These are phyloP conservation scores for Poecilobothrus nobilitatus DNA, from an alignment of 2,888 invertebrate genomes.

Conservation along the genomic window DNA sequence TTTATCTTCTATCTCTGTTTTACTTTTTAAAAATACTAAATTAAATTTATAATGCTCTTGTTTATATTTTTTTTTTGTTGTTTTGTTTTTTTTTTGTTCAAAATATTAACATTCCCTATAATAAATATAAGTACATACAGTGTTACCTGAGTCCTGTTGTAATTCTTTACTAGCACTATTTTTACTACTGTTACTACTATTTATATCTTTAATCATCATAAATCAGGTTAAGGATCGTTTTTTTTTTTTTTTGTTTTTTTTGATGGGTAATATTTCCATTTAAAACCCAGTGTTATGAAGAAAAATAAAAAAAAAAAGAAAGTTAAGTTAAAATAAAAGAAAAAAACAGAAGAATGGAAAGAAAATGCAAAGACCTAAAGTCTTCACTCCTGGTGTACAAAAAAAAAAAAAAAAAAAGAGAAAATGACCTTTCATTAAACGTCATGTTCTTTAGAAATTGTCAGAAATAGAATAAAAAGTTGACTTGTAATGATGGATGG, in stretches of 20 bases:
- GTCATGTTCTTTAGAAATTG: no score
- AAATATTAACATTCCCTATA: not conserved
- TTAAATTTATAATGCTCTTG: not conserved
- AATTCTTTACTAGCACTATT: no score
- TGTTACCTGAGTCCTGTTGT: no score
- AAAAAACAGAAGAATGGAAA: not conserved
- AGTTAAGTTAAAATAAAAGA: not conserved
- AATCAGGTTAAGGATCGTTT: not conserved
- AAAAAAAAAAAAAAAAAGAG: not conserved
- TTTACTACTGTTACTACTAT: not conserved
- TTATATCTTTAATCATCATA: constrained; percentile 4
- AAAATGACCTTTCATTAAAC: no score
- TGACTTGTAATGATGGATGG: no score
- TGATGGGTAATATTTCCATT: not conserved
- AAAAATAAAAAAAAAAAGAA: not conserved
- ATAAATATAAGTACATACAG: not conserved
- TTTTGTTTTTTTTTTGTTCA: not conserved
- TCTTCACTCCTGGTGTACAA: not conserved
- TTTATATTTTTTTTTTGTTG: not conserved
- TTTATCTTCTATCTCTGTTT: not conserved
- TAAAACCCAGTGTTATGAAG: no score
- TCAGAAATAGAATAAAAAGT: no score
- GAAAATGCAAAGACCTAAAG: not conserved
- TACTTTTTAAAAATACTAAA: not conserved
- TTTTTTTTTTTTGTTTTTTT: not conserved